A percentile compares a stretch with the other conserved stretches of the same genome.
These are phyloP conservation scores for Cathartes aura DNA, from an alignment of 2,113 vertebrate species.

Conservation along the genomic window DNA sequence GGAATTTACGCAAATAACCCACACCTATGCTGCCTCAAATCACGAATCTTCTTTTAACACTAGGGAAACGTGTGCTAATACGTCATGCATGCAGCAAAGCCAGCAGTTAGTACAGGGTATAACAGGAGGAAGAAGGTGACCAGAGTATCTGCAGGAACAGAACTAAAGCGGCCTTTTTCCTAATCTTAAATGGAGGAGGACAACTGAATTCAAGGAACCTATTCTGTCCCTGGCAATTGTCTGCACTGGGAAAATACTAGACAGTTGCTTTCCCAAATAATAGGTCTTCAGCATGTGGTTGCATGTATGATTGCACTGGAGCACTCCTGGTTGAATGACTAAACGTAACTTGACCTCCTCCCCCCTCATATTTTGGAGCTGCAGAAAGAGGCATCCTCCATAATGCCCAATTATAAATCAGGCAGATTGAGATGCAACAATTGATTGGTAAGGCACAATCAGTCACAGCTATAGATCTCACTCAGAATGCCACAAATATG, in stretches of 20 bases:
- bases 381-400: background rate
- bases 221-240: background rate
- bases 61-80: background rate
- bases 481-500: background rate
- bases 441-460: background rate
- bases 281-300: background rate
- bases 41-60: background rate
- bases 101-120: background rate
- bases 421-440: background rate
- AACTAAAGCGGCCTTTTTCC: background rate
- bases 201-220: background rate
- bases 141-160: background rate
- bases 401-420: background rate
- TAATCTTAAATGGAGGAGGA: background rate
- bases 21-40: background rate
- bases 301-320: background rate
- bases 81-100: background rate
- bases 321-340: background rate
- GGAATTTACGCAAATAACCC: background rate
- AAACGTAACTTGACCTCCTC: background rate
- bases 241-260: background rate
- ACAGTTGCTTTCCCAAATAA: background rate
- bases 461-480: background rate
- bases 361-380: background rate
- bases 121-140: background rate